Percentiles rank a stretch among this genome's conserved stretches.
These are phyloP conservation scores for Galerucella pusilla DNA, from an alignment of 2,888 invertebrate genomes.

Conservation along the genomic window DNA sequence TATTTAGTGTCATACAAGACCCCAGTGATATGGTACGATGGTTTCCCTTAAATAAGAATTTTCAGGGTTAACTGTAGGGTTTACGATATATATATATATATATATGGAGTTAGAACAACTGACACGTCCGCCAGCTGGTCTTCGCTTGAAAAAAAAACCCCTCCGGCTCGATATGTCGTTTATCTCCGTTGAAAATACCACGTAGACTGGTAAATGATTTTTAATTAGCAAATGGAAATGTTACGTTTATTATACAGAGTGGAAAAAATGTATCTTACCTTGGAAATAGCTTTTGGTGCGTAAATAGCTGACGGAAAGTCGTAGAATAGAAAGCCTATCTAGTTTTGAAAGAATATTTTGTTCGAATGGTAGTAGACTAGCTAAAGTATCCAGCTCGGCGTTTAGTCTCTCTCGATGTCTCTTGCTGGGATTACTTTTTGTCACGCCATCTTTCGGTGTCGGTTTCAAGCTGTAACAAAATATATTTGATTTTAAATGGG, in stretches of 20 bases:
- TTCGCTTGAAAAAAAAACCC: constrained; percentile 39
- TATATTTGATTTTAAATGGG: neutral
- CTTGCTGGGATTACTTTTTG: constrained; percentile 98
- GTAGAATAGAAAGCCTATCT: constrained; percentile 96
- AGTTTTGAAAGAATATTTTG: constrained; percentile 98
- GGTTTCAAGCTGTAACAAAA: constrained; percentile 85
- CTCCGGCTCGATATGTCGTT: constrained; percentile 50
- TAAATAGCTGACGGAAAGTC: constrained; percentile 97
- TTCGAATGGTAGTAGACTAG: constrained; percentile 94
- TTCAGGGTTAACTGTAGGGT: constrained; percentile 5
- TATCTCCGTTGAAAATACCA: constrained; percentile 48
- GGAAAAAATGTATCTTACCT: constrained; percentile 71
- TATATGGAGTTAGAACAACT: constrained; percentile 32
- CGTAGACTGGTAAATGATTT: too few relatives aligned
- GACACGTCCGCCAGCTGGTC: constrained; percentile 47
- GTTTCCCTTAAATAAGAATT: constrained; percentile 36
- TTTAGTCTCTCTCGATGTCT: constrained; percentile 97
- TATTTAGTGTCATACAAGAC: constrained; percentile 44
- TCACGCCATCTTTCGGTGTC: constrained; percentile 93
- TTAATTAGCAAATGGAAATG: too few relatives aligned
- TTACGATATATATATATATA: neutral
- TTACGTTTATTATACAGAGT: neutral
- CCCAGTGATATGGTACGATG: constrained; percentile 47
- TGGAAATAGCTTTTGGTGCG: constrained; percentile 99
- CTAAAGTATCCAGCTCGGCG: constrained; percentile 97